These are phyloP conservation scores for Clavelina lepadiformis DNA, from an alignment of 23 tunicate species.

Conservation along the genomic window DNA sequence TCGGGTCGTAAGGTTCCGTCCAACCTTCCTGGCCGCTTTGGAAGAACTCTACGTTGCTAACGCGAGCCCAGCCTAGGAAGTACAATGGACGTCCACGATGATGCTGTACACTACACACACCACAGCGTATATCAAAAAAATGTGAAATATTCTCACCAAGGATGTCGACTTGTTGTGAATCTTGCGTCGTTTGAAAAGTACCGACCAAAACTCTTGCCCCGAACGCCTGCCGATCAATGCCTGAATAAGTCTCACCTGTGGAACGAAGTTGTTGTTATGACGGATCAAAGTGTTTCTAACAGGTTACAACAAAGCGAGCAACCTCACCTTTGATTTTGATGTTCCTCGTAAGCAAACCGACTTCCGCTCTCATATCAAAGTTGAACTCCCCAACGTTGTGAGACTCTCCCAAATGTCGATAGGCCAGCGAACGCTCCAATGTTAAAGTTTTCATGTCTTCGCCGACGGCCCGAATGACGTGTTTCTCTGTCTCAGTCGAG, in stretches of 20 bases:
- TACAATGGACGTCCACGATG: too few species aligned
- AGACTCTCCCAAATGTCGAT: conserved; percentile 30
- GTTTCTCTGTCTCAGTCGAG: conserved; percentile 18
- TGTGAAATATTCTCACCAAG: too few species aligned
- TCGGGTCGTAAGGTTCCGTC: conserved; percentile 81
- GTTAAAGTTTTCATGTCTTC: conserved; percentile 22
- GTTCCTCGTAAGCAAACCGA: conserved; percentile 60
- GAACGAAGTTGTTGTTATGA: neutral
- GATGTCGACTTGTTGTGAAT: too few species aligned
- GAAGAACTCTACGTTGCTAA: conserved; percentile 76
- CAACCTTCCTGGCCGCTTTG: conserved; percentile 92
- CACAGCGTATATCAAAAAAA: too few species aligned
- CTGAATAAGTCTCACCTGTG: conserved; percentile 2
- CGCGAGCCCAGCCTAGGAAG: conserved; percentile 76
- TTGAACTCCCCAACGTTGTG: neutral
- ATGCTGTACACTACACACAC: too few species aligned
- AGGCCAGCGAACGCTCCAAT: conserved; percentile 1
- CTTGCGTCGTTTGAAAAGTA: neutral
- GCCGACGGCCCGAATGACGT: conserved; percentile 5
- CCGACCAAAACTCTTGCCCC: conserved; percentile 35
- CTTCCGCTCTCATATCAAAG: conserved; percentile 59
- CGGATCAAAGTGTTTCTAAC: too few species aligned
- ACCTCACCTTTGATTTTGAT: conserved; percentile 46
- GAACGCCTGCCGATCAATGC: conserved; percentile 6
- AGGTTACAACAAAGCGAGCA: too few species aligned